These are phyloP conservation scores for Fundulus diaphanus DNA, from an alignment of 2,797 vertebrate genomes.

Conservation along the genomic window DNA sequence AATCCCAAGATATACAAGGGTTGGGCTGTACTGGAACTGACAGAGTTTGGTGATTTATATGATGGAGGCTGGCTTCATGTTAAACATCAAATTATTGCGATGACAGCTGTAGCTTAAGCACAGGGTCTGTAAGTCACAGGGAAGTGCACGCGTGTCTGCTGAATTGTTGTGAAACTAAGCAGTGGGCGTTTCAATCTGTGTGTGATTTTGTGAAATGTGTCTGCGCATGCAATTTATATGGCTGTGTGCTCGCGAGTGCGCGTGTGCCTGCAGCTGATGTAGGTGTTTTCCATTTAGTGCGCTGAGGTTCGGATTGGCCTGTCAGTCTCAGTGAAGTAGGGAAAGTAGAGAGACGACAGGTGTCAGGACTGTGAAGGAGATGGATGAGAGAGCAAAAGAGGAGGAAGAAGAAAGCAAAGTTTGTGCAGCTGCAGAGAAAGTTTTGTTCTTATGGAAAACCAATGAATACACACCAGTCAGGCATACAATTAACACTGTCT, in stretches of 20 bases:
- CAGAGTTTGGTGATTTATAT: slow-evolving; percentile 55
- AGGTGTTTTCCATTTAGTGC: slow-evolving; percentile 49
- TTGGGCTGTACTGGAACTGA: slow-evolving; percentile 50
- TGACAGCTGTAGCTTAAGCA: slow-evolving; percentile 61
- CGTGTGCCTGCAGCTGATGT: slow-evolving; percentile 28
- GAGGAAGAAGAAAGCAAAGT: slow-evolving; percentile 43
- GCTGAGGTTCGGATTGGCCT: slow-evolving; percentile 62
- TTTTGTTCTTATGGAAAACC: slow-evolving; percentile 29
- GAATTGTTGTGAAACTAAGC: slow-evolving; percentile 31
- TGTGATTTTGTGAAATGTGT: slow-evolving; percentile 16
- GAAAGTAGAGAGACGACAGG: slow-evolving; percentile 64
- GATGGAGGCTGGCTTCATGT: slow-evolving; percentile 52
- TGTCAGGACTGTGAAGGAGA: slow-evolving; percentile 57
- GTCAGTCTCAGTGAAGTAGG: slow-evolving; percentile 69
- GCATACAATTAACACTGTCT: not conserved
- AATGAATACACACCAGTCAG: not conserved
- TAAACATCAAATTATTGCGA: slow-evolving; percentile 62
- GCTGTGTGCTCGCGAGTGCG: slow-evolving; percentile 7
- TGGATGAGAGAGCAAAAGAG: slow-evolving; percentile 49
- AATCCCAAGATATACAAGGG: slow-evolving; percentile 43
- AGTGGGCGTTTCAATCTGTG: slow-evolving; percentile 25
- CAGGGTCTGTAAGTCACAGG: slow-evolving; percentile 26
- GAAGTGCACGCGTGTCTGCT: slow-evolving; percentile 29
- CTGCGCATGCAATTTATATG: slow-evolving; percentile 23
- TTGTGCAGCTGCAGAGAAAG: slow-evolving; percentile 26